Percentiles rank a stretch among this genome's conserved stretches.
phyloP scores from a whole-genome alignment of 2,888 invertebrate species.

The Drosophila mercatorum region DNA sequence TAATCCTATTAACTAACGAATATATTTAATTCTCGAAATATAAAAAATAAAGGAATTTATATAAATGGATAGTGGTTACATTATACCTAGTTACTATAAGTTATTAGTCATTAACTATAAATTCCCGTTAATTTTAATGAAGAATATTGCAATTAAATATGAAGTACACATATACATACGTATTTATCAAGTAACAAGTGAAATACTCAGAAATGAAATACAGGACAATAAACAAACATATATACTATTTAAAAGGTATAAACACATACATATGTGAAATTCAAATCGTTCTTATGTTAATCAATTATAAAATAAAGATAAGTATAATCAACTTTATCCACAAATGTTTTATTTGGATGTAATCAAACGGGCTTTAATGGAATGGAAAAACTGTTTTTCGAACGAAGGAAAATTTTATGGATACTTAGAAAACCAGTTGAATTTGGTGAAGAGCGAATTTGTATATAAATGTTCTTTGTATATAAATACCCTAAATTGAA shows the following conservation, averaged over 20 bases:
- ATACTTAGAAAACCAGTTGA: too few species aligned
- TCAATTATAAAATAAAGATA: conserved; percentile 36
- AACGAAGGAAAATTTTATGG: too few species aligned
- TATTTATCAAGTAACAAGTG: conserved; percentile 50
- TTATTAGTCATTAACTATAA: conserved; percentile 24
- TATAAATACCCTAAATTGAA: too few species aligned
- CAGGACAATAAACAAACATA: conserved; percentile 65
- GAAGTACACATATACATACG: conserved; percentile 8
- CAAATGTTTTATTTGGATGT: not conserved
- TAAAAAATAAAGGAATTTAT: not conserved
- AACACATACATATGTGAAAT: conserved; percentile 23
- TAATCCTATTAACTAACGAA: not conserved
- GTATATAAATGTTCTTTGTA: too few species aligned
- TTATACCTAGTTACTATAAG: conserved; percentile 18
- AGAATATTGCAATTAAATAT: not conserved
- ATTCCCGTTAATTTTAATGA: conserved; percentile 24
- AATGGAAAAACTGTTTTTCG: too few species aligned
- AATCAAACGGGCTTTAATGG: too few species aligned
- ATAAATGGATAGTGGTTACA: conserved; percentile 4
- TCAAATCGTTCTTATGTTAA: conserved; percentile 55
- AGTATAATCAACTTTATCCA: conserved; percentile 19
- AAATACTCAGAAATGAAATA: conserved; percentile 69
- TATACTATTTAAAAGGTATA: conserved; percentile 40
- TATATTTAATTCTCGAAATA: not conserved
- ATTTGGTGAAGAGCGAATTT: too few species aligned